Conservation (phyloP, 2,797 vertebrate species). For the Cheracebus regulus region DNA sequence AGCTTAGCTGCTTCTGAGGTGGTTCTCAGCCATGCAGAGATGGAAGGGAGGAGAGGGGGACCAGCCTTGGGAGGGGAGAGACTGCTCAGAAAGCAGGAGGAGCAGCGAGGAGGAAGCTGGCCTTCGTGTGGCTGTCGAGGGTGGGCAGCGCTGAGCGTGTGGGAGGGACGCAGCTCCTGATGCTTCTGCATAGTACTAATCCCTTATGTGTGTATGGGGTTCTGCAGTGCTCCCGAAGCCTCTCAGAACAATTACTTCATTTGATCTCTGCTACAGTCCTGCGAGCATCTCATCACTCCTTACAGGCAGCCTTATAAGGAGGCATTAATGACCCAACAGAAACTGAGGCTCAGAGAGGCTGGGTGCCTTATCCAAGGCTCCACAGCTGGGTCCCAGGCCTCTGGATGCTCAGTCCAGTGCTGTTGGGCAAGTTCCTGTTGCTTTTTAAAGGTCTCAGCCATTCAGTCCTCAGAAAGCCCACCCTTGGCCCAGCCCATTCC, state of each 20-base stretch:
- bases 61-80: background rate
- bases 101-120: rapidly evolving
- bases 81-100: background rate
- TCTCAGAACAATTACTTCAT: background rate
- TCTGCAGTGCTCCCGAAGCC: background rate
- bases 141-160: background rate
- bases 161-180: background rate
- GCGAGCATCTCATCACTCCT: background rate
- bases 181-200: background rate
- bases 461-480: too few species aligned
- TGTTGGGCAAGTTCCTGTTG: background rate
- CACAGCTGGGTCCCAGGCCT: background rate
- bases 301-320: background rate
- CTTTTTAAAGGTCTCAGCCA: background rate
- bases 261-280: background rate
- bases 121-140: background rate
- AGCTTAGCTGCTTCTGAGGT: background rate
- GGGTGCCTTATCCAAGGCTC: background rate
- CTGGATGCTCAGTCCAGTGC: background rate
- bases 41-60: background rate
- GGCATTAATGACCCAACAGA: background rate
- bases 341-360: background rate
- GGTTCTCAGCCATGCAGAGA: background rate
- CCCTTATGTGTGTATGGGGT: background rate
- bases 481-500: rapidly evolving